A percentile compares a stretch with the other conserved stretches of the same genome.
These are phyloP conservation scores for Mastacembelus armatus DNA, from an alignment of 2,797 vertebrate species.

Conservation along the genomic window DNA sequence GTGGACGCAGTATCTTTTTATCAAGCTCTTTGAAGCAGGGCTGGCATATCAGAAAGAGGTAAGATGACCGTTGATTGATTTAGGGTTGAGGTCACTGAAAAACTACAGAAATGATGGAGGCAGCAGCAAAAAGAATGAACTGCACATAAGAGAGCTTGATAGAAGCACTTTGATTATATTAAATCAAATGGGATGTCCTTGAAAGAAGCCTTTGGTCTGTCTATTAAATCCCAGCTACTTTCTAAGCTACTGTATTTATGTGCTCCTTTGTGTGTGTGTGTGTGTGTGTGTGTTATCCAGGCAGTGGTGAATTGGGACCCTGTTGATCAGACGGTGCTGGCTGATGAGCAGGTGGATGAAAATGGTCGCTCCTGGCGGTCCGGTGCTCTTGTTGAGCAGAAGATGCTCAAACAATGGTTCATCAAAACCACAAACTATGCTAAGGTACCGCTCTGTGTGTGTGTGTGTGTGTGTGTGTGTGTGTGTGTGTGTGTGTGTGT, in stretches of 20 bases:
- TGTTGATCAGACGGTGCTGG: slow-evolving; percentile 94
- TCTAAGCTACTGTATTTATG: slow-evolving; percentile 22
- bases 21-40: slow-evolving; percentile 93
- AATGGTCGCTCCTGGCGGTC: slow-evolving; percentile 95
- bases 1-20: slow-evolving; percentile 97
- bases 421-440: slow-evolving; percentile 96
- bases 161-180: slow-evolving; percentile 47
- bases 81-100: no score
- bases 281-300: slow-evolving; percentile 73
- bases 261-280: slow-evolving; percentile 12
- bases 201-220: slow-evolving; percentile 41
- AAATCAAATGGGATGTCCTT: slow-evolving; percentile 59
- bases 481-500: background rate
- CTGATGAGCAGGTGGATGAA: slow-evolving; percentile 97
- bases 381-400: slow-evolving; percentile 95
- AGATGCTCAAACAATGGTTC: slow-evolving; percentile 97
- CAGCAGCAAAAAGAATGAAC: slow-evolving; percentile 38
- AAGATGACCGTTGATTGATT: no score
- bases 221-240: slow-evolving; percentile 46
- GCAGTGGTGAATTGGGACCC: slow-evolving; percentile 99
- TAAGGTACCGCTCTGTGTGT: slow-evolving; percentile 79
- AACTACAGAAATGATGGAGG: slow-evolving; percentile 36
- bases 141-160: slow-evolving; percentile 18
- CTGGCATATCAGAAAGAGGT: slow-evolving; percentile 98
- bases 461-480: background rate